Percentiles rank a stretch among this genome's conserved stretches.
phyloP scores from a whole-genome alignment of 2,113 vertebrate species.

The Chelonoidis abingdonii region DNA sequence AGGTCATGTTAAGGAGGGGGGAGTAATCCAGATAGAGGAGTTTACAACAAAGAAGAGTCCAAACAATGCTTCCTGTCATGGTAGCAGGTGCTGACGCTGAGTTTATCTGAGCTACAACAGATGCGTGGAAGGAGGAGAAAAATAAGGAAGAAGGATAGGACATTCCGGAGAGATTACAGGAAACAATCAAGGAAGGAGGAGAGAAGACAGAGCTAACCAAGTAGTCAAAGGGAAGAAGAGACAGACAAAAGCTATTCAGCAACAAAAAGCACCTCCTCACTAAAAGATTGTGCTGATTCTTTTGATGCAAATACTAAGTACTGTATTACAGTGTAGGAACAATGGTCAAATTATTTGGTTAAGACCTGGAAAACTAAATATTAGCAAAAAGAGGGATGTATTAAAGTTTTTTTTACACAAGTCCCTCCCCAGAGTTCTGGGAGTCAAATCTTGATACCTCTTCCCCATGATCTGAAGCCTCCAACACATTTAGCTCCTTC shows the following conservation, averaged over 20 bases:
- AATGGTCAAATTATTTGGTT: not conserved
- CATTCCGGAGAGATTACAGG: not conserved
- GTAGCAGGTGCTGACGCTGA: not conserved
- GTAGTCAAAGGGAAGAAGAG: not conserved
- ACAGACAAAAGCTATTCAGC: not conserved
- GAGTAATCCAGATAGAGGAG: rapidly evolving
- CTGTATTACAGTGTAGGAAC: not conserved
- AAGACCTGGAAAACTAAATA: not conserved
- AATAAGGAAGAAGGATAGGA: rapidly evolving
- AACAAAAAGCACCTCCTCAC: not conserved
- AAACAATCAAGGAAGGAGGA: not conserved
- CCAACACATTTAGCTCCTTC: not conserved
- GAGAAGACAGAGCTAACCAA: too few species aligned
- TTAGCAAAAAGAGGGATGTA: not conserved
- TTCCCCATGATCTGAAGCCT: not conserved
- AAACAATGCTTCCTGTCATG: not conserved
- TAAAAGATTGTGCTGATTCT: too few species aligned
- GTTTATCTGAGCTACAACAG: rapidly evolving
- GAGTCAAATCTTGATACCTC: not conserved
- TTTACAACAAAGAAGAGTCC: not conserved
- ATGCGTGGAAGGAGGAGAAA: rapidly evolving
- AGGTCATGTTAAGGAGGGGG: not conserved
- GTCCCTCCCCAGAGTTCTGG: not conserved
- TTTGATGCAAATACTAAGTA: not conserved
- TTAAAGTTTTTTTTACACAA: too few species aligned